Conservation (phyloP, 2,888 invertebrate genomes). For the Philaethria dido region DNA sequence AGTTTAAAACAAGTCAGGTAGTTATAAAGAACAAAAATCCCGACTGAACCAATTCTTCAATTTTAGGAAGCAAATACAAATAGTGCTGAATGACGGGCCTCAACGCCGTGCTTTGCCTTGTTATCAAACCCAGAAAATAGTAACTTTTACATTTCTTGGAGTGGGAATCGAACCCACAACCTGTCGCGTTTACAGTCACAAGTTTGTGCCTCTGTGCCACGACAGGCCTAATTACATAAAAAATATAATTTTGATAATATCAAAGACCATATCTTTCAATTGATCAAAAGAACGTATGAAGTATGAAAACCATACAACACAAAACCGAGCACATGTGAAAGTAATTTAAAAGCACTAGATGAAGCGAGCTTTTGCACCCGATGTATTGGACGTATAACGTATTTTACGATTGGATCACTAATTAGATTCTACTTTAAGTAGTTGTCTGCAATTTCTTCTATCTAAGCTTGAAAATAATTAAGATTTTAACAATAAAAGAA, state of each 20-base stretch:
- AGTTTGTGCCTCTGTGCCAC: too few relatives aligned
- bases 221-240: background rate
- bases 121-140: too few relatives aligned
- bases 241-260: background rate
- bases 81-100: too few relatives aligned
- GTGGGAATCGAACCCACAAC: too few relatives aligned
- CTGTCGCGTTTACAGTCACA: too few relatives aligned
- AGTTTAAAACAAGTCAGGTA: too few relatives aligned
- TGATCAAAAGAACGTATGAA: slow-evolving; percentile 1
- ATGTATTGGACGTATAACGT: slow-evolving; percentile 26
- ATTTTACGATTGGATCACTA: slow-evolving; percentile 31
- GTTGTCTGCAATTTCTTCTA: background rate
- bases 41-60: too few relatives aligned
- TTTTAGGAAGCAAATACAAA: too few relatives aligned
- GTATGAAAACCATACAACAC: background rate
- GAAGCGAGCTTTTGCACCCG: slow-evolving; percentile 6
- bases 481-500: too few relatives aligned
- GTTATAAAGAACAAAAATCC: too few relatives aligned
- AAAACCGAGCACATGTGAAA: background rate
- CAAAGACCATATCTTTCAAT: background rate
- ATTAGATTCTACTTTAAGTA: slow-evolving; percentile 27
- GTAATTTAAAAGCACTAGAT: slow-evolving; percentile 13
- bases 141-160: too few relatives aligned
- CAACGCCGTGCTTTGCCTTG: too few relatives aligned
- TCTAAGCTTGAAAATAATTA: background rate